Percentiles rank a stretch among this genome's conserved stretches.
phyloP scores from a whole-genome alignment of 2,797 vertebrate genomes.

The Remorina albescens region DNA sequence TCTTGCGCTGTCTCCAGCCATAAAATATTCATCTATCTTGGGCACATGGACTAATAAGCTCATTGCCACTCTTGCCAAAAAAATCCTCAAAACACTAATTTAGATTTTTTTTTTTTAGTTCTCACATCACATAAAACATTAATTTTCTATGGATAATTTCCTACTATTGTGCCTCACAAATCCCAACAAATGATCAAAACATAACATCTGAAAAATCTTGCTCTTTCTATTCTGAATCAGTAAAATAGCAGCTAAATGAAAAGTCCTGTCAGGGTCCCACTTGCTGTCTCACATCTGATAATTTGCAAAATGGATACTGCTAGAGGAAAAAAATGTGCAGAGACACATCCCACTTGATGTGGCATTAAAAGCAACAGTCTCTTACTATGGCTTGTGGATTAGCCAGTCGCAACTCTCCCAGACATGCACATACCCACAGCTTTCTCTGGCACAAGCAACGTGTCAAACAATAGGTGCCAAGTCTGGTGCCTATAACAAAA shows the following conservation, averaged over 20 bases:
- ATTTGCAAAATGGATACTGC: constrained; percentile 37
- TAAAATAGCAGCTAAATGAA: constrained; percentile 14
- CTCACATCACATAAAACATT: constrained; percentile 27
- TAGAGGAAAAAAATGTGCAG: constrained; percentile 36
- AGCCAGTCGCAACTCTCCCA: constrained; percentile 38
- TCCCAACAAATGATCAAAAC: constrained; percentile 19
- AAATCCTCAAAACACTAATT: constrained; percentile 53
- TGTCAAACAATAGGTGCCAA: constrained; percentile 72
- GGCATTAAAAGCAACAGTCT: constrained; percentile 52
- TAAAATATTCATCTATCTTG: constrained; percentile 61
- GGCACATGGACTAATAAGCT: constrained; percentile 43
- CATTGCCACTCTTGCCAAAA: constrained; percentile 48
- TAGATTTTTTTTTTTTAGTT: constrained; percentile 40
- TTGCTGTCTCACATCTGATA: constrained; percentile 28
- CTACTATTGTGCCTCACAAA: constrained; percentile 21
- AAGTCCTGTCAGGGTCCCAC: constrained; percentile 13
- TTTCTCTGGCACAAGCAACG: constrained; percentile 50
- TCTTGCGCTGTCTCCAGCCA: constrained; percentile 41
- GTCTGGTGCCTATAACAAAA: constrained; percentile 68
- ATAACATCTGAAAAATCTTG: constrained; percentile 20
- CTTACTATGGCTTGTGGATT: constrained; percentile 63
- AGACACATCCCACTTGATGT: constrained; percentile 53
- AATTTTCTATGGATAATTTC: constrained; percentile 7
- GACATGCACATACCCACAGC: constrained; percentile 24
- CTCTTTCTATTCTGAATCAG: constrained; percentile 7